A percentile compares a stretch with the other conserved stretches of the same genome.
Evolutionary conservation across 2,888 invertebrate species (phyloP).

Genomic region (Eristalinus aeneus): DNA sequence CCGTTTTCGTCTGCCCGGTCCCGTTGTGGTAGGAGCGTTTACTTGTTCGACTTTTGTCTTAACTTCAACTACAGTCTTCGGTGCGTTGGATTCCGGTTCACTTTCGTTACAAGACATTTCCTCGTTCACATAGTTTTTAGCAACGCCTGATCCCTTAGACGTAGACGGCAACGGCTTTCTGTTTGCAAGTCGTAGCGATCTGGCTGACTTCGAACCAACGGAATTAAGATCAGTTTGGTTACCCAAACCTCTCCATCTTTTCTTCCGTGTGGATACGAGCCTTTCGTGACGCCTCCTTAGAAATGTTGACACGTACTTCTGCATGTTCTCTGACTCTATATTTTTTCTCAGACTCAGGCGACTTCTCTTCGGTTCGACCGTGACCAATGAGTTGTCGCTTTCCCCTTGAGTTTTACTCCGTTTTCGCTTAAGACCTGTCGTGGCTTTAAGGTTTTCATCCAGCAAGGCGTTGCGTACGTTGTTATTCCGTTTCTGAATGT

Average conservation of each 20-base stretch:
- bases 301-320: conserved; percentile 37
- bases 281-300: conserved; percentile 48
- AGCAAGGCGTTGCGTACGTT: conserved; percentile 19
- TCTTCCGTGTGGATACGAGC: conserved; percentile 43
- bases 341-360: conserved; percentile 39
- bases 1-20: conserved; percentile 31
- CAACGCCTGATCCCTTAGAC: neutral
- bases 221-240: conserved; percentile 14
- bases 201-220: conserved; percentile 16
- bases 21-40: neutral
- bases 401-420: conserved; percentile 69
- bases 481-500: conserved; percentile 24
- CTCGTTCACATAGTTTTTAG: neutral
- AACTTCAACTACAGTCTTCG: neutral
- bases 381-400: conserved; percentile 7
- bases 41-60: conserved; percentile 3
- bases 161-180: conserved; percentile 20
- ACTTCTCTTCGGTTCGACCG: conserved; percentile 71
- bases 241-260: conserved; percentile 37
- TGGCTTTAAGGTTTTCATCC: conserved; percentile 18
- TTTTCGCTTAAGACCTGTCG: conserved; percentile 33
- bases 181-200: conserved; percentile 54
- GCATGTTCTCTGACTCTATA: conserved; percentile 43
- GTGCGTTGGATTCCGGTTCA: neutral
- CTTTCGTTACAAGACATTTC: neutral